phyloP scores from a whole-genome alignment of 2,113 vertebrate species.

The Girardinichthys multiradiatus region DNA sequence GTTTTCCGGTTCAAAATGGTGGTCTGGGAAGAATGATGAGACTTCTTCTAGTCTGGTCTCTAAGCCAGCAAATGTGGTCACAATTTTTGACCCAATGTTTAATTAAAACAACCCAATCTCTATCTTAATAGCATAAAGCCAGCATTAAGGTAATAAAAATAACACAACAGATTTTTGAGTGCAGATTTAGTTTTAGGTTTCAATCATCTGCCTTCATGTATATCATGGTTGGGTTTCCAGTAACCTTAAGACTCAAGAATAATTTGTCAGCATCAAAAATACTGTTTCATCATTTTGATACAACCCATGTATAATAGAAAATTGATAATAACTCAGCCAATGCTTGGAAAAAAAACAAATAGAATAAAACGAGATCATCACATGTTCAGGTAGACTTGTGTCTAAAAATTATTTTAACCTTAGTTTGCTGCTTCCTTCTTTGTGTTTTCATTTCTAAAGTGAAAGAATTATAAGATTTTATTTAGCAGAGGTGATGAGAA shows the following conservation, averaged over 20 bases:
- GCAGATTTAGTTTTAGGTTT: neutral
- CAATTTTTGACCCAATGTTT: no score
- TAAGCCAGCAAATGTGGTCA: no score
- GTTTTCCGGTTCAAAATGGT: neutral
- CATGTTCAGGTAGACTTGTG: slow-evolving; percentile 7
- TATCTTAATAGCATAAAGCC: no score
- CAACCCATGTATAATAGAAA: neutral
- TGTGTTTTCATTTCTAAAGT: slow-evolving; percentile 31
- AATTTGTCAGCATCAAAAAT: neutral
- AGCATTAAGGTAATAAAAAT: neutral
- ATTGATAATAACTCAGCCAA: slow-evolving; percentile 8
- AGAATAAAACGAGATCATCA: neutral
- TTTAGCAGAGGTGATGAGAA: neutral
- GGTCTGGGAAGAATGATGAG: no score
- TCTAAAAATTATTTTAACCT: slow-evolving; percentile 12
- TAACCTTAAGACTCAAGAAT: neutral
- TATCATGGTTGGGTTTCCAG: neutral
- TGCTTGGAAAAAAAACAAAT: slow-evolving; percentile 19
- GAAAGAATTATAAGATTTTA: slow-evolving; percentile 7
- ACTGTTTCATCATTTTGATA: neutral
- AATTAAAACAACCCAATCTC: no score
- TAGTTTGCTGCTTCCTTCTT: slow-evolving; percentile 23
- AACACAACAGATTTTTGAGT: neutral
- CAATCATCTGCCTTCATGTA: neutral
- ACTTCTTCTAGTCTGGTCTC: no score